Conservation (phyloP, 2,888 invertebrate species). For the Apamea sordens region DNA sequence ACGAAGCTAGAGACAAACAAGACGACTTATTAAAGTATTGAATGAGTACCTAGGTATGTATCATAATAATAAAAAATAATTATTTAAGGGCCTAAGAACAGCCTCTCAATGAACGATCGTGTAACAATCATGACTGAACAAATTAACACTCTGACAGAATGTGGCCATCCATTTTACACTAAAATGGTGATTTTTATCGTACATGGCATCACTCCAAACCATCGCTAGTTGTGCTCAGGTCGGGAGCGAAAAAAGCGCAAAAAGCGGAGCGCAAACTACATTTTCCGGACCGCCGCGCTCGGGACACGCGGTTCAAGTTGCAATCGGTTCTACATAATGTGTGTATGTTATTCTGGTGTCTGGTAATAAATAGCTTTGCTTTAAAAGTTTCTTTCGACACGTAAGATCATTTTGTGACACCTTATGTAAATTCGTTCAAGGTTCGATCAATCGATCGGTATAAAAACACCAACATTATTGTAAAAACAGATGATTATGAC, state of each 20-base stretch:
- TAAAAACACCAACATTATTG: not conserved
- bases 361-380: slow-evolving; percentile 4
- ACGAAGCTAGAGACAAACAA: not conserved
- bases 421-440: not conserved
- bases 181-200: slow-evolving; percentile 55
- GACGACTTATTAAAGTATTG: not conserved
- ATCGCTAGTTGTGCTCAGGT: slow-evolving; percentile 55
- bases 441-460: not conserved
- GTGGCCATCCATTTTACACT: slow-evolving; percentile 47
- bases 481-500: not conserved
- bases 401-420: not conserved
- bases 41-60: not conserved
- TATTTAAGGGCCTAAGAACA: too few species aligned
- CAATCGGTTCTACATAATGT: slow-evolving; percentile 7
- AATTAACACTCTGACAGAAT: slow-evolving; percentile 18
- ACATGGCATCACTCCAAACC: slow-evolving; percentile 65
- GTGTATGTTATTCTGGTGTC: not conserved
- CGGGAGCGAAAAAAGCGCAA: slow-evolving; percentile 61
- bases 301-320: slow-evolving; percentile 41
- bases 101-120: not conserved
- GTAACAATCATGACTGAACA: slow-evolving; percentile 8
- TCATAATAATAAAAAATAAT: not conserved
- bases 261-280: slow-evolving; percentile 70
- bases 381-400: not conserved
- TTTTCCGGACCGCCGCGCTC: slow-evolving; percentile 72